phyloP scores from a whole-genome alignment of 2,113 vertebrate genomes.

The Hippolais icterina region DNA sequence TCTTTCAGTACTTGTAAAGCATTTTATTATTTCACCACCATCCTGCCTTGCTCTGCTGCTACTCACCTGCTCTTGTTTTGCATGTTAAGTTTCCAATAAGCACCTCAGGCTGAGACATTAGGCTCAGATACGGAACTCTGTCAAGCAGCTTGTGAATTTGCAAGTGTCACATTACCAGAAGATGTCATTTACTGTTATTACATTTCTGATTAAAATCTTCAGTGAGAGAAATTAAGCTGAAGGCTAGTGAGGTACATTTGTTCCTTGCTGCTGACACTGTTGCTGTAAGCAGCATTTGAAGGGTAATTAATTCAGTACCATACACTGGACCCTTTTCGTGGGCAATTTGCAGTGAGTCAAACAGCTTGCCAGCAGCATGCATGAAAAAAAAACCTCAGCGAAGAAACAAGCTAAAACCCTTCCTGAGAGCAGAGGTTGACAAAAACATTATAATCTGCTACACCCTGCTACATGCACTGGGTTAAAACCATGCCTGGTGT shows the following conservation, averaged over 20 bases:
- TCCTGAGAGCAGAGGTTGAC: neutral
- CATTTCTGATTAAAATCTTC: slow-evolving; percentile 74
- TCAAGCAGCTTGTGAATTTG: slow-evolving; percentile 57
- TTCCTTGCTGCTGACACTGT: slow-evolving; percentile 60
- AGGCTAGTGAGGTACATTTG: slow-evolving; percentile 40
- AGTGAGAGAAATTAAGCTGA: slow-evolving; percentile 61
- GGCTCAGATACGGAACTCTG: slow-evolving; percentile 50
- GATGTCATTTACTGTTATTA: slow-evolving; percentile 67
- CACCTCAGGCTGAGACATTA: slow-evolving; percentile 65
- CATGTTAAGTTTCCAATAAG: slow-evolving; percentile 43
- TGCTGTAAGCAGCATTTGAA: slow-evolving; percentile 60
- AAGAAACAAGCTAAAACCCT: slow-evolving; percentile 34
- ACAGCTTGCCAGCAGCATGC: slow-evolving; percentile 21
- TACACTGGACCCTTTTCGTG: slow-evolving; percentile 24
- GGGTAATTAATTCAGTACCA: slow-evolving; percentile 66
- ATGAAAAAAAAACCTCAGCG: slow-evolving; percentile 3
- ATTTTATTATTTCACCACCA: slow-evolving; percentile 35
- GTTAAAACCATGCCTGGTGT: neutral
- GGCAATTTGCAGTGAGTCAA: slow-evolving; percentile 27
- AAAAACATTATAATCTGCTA: slow-evolving; percentile 20
- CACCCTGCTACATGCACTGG: neutral
- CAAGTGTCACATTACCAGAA: slow-evolving; percentile 65
- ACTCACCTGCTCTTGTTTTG: slow-evolving; percentile 57
- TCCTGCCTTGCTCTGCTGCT: slow-evolving; percentile 15
- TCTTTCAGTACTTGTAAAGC: neutral